Base-by-base conservation (phyloP, 2,888 invertebrate species). In the Corbicula japonica region DNA sequence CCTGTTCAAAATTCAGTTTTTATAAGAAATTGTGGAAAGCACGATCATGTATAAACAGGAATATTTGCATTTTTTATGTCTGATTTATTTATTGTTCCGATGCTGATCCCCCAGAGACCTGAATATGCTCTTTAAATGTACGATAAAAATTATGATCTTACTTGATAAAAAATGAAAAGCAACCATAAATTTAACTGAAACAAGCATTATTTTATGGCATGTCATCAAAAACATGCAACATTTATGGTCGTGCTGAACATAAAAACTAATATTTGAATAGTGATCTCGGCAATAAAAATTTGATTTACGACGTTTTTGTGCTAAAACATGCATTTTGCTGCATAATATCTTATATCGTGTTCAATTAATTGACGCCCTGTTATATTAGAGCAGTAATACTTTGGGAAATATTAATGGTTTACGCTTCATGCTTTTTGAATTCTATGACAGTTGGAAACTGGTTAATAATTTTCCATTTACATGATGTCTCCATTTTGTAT, bases 251-350 rank as follows among this genome's bases (percentile, higher is more conserved):
- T 35, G 6, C 5, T 41, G 21, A 23, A 21, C 35, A 15, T 58
- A 35, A 35, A 56, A 58, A 58, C 5, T 58, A 58, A 35, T 58
- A 21, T 58, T 58, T 58, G 34, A 35, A 58, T 58, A 35, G 6
- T 21, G n/a, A 35, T 21, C 23, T 58, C 32, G 1, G 5, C 35
- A 58, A 35, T n/a, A n/a, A 58, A 58, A 58, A 35, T 1, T 10
- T 58, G 6, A 58, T 58, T 58, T 58, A 58, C 38, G 10, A 23
- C 54, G 23, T 34, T 34, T 21, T 58, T 18, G 58, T 38, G n/a
- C 28, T 58, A 21, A 58, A 21, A 58, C 35, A 21, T 58, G 58
- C 35, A 35, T 35, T 21, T 34, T 58, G 38, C 6, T 4, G 35
- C n/a, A 2, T 58, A 35, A 35, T 58, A 58, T 58, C 58, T 58